These are phyloP conservation scores for Silurus meridionalis DNA, from an alignment of 2,113 vertebrate genomes.

Conservation along the genomic window DNA sequence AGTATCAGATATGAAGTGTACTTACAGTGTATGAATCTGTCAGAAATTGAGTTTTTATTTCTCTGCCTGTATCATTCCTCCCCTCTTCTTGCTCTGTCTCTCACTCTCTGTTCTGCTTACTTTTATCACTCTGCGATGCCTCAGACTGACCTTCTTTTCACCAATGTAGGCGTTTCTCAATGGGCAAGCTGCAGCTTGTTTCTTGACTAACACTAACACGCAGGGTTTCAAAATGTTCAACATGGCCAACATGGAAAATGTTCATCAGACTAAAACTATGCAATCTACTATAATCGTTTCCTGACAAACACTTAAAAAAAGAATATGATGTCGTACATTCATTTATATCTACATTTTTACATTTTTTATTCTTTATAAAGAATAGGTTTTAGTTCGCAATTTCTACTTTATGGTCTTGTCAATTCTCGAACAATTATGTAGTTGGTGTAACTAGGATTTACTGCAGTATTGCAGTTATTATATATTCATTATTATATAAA, in stretches of 20 bases:
- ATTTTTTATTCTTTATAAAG: background rate
- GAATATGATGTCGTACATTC: too few relatives aligned
- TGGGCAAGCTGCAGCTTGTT: constrained; percentile 5
- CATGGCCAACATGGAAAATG: background rate
- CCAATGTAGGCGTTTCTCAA: constrained; percentile 2
- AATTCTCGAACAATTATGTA: background rate
- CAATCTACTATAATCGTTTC: background rate
- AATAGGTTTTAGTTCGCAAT: background rate
- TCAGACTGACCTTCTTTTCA: background rate
- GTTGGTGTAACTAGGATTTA: background rate
- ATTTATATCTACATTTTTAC: constrained; percentile 20
- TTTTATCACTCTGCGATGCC: constrained; percentile 14
- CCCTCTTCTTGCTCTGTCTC: background rate
- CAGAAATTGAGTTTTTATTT: background rate
- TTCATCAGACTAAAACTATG: background rate
- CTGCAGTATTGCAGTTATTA: background rate
- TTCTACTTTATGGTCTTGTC: background rate
- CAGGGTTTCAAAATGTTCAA: background rate
- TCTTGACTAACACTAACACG: background rate
- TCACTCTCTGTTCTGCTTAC: background rate
- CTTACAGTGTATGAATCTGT: constrained; percentile 3
- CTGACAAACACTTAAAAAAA: background rate
- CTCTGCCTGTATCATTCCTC: background rate
- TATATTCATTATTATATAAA: background rate
- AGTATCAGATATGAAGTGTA: constrained; percentile 5